Conservation (phyloP, 35 echinoderm and acorn worm genomes). For the Strongylocentrotus purpuratus region DNA sequence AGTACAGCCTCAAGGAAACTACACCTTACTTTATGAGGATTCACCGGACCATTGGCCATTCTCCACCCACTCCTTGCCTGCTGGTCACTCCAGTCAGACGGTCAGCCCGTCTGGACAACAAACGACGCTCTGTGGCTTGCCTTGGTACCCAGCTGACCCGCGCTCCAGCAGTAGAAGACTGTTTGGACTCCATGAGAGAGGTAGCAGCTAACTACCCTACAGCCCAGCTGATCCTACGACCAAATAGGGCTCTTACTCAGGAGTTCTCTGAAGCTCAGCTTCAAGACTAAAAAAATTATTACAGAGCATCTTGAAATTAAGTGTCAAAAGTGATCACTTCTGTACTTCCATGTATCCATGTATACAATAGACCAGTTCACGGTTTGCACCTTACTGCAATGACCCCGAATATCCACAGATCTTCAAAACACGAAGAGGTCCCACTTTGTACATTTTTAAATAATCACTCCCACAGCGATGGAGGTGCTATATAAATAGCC, state of each 20-base stretch:
- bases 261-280: conserved; percentile 44
- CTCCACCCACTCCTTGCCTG: neutral
- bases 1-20: conserved; percentile 59
- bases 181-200: conserved; percentile 45
- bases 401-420: no score
- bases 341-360: no score
- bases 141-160: conserved; percentile 10
- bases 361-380: no score
- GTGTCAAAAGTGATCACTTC: no score
- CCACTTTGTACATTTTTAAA: no score
- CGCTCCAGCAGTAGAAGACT: conserved; percentile 40
- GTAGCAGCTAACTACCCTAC: neutral
- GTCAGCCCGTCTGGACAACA: conserved; percentile 57
- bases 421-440: no score
- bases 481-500: no score
- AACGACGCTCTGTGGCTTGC: conserved; percentile 28
- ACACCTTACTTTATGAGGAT: conserved; percentile 65
- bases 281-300: neutral
- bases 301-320: no score
- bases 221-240: conserved; percentile 58
- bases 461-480: no score
- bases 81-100: conserved; percentile 63
- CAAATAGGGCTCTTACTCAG: conserved; percentile 54
- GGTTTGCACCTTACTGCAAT: no score
- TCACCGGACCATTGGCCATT: conserved; percentile 21